phyloP scores from a whole-genome alignment of 2,113 vertebrate species.

The Hyaena hyaena region DNA sequence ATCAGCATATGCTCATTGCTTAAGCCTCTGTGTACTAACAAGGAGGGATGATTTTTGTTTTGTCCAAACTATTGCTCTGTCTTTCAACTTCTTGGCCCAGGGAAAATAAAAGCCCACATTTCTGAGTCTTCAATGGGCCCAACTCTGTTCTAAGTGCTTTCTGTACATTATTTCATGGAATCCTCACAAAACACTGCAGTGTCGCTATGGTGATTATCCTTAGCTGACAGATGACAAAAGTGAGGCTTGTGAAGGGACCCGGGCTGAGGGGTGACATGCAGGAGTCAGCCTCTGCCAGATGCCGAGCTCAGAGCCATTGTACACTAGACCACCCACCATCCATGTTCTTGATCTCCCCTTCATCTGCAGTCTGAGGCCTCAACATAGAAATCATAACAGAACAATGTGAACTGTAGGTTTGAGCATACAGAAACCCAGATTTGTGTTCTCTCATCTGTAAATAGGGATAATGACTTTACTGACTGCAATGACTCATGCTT shows the following conservation, averaged over 20 bases:
- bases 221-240: not conserved
- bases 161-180: not conserved
- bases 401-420: not conserved
- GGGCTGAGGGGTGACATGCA: accelerated
- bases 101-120: not conserved
- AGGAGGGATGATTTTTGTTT: not conserved
- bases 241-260: not conserved
- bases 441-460: not conserved
- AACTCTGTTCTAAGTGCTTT: not conserved
- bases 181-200: not conserved
- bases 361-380: not conserved
- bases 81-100: not conserved
- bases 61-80: not conserved
- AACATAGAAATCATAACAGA: not conserved
- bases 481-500: not conserved
- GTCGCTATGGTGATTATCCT: accelerated
- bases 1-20: not conserved
- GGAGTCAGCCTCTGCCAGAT: not conserved
- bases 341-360: not conserved
- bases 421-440: not conserved
- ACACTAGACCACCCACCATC: accelerated
- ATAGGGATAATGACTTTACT: not conserved
- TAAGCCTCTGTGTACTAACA: not conserved
- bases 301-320: accelerated
- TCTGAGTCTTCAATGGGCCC: not conserved